A percentile compares a stretch with the other conserved stretches of the same genome.
These are phyloP conservation scores for Cancer borealis DNA, from an alignment of 2,888 invertebrate species.

Conservation along the genomic window DNA sequence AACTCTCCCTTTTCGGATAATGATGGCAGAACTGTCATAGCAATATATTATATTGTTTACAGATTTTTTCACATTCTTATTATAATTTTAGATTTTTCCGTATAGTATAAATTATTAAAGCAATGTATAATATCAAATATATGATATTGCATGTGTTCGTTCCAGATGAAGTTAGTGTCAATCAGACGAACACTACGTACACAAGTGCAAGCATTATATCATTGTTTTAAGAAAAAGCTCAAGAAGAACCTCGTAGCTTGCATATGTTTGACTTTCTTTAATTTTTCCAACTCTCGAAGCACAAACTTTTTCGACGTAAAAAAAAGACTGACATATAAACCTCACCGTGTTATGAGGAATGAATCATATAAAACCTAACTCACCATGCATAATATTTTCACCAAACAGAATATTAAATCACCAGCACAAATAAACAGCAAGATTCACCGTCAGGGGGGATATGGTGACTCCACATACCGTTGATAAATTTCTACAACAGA, in stretches of 20 bases:
- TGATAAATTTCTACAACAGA: slow-evolving; percentile 56
- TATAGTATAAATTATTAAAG: too few relatives aligned
- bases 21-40: background rate
- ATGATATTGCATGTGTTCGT: background rate
- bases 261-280: background rate
- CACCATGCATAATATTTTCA: background rate
- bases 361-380: background rate
- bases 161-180: background rate
- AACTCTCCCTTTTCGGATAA: background rate
- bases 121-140: background rate
- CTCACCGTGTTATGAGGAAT: background rate
- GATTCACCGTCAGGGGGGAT: background rate
- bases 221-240: background rate
- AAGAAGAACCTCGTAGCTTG: background rate
- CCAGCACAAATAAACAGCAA: background rate
- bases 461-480: background rate
- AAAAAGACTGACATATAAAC: background rate
- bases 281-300: background rate
- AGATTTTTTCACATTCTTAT: background rate
- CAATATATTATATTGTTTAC: background rate
- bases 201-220: slow-evolving; percentile 20
- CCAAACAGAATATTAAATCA: background rate
- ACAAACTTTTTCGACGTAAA: background rate
- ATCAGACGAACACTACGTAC: slow-evolving; percentile 9
- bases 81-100: too few relatives aligned